Evolutionary conservation across 2,113 vertebrate genomes (phyloP).

Genomic region (Nannospalax galili): DNA sequence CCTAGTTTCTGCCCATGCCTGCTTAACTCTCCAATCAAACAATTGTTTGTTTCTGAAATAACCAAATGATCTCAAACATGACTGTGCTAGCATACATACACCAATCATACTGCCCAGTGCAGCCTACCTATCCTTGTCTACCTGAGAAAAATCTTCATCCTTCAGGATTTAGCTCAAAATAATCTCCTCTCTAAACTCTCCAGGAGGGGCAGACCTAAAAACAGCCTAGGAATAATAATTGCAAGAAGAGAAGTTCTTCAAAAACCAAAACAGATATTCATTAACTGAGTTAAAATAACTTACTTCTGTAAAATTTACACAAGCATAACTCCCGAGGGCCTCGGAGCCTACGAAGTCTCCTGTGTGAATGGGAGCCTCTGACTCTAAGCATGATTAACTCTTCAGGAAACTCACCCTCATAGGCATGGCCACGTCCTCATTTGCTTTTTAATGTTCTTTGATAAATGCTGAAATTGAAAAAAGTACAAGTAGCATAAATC

Average conservation of each 20-base stretch:
- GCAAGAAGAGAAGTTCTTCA: not conserved
- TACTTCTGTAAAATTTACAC: not conserved
- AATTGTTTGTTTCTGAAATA: not conserved
- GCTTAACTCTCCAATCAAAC: not conserved
- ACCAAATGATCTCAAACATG: not conserved
- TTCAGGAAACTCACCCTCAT: not conserved
- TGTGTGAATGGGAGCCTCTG: not conserved
- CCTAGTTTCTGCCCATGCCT: not conserved
- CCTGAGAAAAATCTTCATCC: not conserved
- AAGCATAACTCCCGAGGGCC: not conserved
- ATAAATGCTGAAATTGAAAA: not conserved
- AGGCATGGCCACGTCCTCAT: not conserved
- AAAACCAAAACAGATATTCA: not conserved
- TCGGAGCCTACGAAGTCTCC: not conserved
- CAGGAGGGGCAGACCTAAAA: not conserved
- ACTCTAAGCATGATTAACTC: not conserved
- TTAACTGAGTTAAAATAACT: not conserved
- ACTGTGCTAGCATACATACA: not conserved
- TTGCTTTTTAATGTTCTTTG: not conserved
- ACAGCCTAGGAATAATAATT: not conserved
- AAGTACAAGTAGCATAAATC: not conserved
- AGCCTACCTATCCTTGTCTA: not conserved
- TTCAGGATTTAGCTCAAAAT: not conserved
- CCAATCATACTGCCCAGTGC: not conserved
- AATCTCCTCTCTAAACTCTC: not conserved